Evolutionary conservation across 1,140 invertebrate species (phyloP).

Genomic region (Capitella teleta): DNA sequence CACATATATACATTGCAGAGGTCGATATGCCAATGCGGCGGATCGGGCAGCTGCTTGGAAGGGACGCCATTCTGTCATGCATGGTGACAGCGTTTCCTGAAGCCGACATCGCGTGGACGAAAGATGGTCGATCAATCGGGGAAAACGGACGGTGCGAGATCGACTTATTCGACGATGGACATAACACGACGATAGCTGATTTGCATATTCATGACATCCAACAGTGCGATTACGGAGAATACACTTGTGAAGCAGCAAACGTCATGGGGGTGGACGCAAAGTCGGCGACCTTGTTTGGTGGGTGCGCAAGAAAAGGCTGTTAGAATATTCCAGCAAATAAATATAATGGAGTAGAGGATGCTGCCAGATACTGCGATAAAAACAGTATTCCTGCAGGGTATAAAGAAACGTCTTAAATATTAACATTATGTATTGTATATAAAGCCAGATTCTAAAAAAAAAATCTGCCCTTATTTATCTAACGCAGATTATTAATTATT

Average conservation of each 20-base stretch:
- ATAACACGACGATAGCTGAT: conserved; percentile 73
- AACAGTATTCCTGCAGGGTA: too few relatives aligned
- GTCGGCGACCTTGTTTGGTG: too few relatives aligned
- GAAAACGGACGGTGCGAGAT: conserved; percentile 61
- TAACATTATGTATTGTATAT: too few relatives aligned
- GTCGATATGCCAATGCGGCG: conserved; percentile 22
- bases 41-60: conserved; percentile 23
- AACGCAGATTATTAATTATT: too few relatives aligned
- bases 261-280: conserved; percentile 71
- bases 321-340: too few relatives aligned
- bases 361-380: too few relatives aligned
- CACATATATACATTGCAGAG: too few relatives aligned
- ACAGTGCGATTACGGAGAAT: conserved; percentile 68
- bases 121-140: conserved; percentile 60
- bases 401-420: too few relatives aligned
- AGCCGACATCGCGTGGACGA: conserved; percentile 73
- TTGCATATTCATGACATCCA: conserved; percentile 68
- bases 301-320: too few relatives aligned
- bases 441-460: too few relatives aligned
- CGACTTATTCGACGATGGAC: conserved; percentile 56
- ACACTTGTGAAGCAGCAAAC: conserved; percentile 83
- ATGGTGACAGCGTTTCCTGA: conserved; percentile 79
- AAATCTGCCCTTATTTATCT: too few relatives aligned
- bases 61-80: conserved; percentile 58
- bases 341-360: too few relatives aligned